A percentile compares a stretch with the other conserved stretches of the same genome.
phyloP scores from a whole-genome alignment of 2,797 vertebrate genomes.

The Austrolebias charrua region DNA sequence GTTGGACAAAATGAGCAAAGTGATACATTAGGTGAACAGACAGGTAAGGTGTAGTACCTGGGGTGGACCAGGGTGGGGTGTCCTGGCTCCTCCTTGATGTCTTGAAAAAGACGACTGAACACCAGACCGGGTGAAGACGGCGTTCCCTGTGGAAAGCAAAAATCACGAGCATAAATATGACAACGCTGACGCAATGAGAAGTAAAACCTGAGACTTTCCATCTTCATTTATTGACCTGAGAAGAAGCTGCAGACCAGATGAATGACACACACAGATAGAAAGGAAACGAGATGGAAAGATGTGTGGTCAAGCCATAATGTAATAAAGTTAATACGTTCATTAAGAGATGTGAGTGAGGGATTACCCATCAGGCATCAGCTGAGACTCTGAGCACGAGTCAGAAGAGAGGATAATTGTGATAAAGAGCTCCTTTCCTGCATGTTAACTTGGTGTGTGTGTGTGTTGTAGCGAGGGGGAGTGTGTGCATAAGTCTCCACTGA shows the following conservation, averaged over 20 bases:
- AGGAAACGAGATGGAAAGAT: slow-evolving; percentile 37
- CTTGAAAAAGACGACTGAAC: slow-evolving; percentile 87
- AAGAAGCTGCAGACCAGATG: slow-evolving; percentile 33
- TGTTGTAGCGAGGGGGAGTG: background rate
- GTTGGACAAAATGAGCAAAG: too few relatives aligned
- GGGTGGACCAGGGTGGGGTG: slow-evolving; percentile 88
- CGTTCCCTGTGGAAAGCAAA: slow-evolving; percentile 62
- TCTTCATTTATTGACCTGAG: slow-evolving; percentile 32
- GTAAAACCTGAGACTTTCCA: slow-evolving; percentile 5
- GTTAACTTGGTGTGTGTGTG: slow-evolving; percentile 18
- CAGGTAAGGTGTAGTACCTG: slow-evolving; percentile 80
- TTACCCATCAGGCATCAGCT: slow-evolving; percentile 63
- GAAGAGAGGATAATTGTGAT: slow-evolving; percentile 50
- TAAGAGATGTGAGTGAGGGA: slow-evolving; percentile 50
- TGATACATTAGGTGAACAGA: background rate
- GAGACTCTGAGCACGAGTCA: slow-evolving; percentile 10
- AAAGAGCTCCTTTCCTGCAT: slow-evolving; percentile 37
- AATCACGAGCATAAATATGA: slow-evolving; percentile 20
- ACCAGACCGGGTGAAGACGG: slow-evolving; percentile 78
- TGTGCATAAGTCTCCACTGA: slow-evolving; percentile 30
- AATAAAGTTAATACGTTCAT: slow-evolving; percentile 68
- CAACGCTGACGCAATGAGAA: slow-evolving; percentile 1
- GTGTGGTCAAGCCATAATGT: slow-evolving; percentile 56
- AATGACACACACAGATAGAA: slow-evolving; percentile 19
- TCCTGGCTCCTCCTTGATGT: slow-evolving; percentile 95